Evolutionary conservation across 2,113 vertebrate genomes (phyloP).

Genomic region (Peromyscus leucopus): DNA sequence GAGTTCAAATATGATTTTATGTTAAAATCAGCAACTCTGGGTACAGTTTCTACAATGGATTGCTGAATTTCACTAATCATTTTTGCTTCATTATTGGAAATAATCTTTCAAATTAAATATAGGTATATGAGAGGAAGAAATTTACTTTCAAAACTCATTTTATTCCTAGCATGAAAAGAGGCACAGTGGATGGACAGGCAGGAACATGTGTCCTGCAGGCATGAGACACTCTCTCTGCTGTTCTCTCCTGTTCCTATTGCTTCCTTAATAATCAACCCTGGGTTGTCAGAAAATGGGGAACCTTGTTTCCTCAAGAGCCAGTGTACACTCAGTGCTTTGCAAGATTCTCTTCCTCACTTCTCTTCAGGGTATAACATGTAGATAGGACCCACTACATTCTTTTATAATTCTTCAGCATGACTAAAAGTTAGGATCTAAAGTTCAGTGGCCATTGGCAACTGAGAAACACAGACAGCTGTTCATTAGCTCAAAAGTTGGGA

Average conservation of each 20-base stretch:
- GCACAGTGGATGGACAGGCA: neutral
- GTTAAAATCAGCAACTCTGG: neutral
- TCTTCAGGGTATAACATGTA: neutral
- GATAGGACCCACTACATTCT: neutral
- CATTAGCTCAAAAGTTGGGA: neutral
- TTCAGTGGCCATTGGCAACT: neutral
- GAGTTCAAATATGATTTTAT: neutral
- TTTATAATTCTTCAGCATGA: neutral
- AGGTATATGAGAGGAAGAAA: neutral
- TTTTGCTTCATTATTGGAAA: slow-evolving; percentile 1
- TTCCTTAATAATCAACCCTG: neutral
- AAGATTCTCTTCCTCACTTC: neutral
- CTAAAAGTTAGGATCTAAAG: neutral
- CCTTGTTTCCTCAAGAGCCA: neutral
- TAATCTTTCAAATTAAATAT: neutral
- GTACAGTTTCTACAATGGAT: neutral
- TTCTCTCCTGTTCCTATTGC: fast-evolving
- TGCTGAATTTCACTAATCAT: neutral
- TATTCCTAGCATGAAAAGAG: neutral
- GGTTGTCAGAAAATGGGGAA: neutral
- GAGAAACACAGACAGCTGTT: neutral
- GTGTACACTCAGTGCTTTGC: neutral
- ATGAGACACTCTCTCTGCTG: neutral
- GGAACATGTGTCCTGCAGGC: neutral
- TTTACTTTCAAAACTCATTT: neutral